Base-by-base conservation (phyloP, 2,797 vertebrate species). In the Antennarius maculatus region DNA sequence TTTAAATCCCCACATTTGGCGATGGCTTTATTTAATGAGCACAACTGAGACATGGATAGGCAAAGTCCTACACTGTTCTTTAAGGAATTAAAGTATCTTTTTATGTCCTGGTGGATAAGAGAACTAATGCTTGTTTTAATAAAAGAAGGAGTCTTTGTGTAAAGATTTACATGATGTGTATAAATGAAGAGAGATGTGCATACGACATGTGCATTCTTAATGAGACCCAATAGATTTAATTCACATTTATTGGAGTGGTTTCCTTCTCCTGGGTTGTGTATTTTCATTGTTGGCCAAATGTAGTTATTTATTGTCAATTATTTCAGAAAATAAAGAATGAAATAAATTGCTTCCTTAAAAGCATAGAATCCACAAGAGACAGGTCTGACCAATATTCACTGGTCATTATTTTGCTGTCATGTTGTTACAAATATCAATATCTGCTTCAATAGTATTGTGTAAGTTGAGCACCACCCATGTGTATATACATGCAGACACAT, bases 21-120 rank as follows among this genome's bases (percentile, higher is more conserved):
- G 56, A 65, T 69, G 73, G 66, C 63, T 57, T 70, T n/a, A 54
- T 31, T 70, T 84, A 81, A 84, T 79, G 60, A 86, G 74, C 59
- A 71, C 61, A 66, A 72, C 54, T 66, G 67, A 80, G 69, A 75
- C 42, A 46, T 50, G 55, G 50, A 65, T 15, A 53, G 53, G 57
- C 57, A 75, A 7, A 58, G 57, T 63, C 16, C 16, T 13, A 27
- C 46, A 59, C 48, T 66, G 27, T 53, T 62, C 18, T 71, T 69
- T 74, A 27, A 23, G 61, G 54, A 52, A 61, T 78, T 55, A 68
- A 3, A 7, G 18, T 43, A 58, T 71, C 48, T 45, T 59, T 49
- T 61, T 27, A 49, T 54, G 15, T 54, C 58, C 45, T 49, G 27
- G 17, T 73, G 47, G 47, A 14, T 8, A 13, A 16, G 10, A 45